A percentile compares a stretch with the other conserved stretches of the same genome.
phyloP scores from a whole-genome alignment of 30 jellyfish, hydroid and myxozoan species.

The Chrysaora quinquecirrha region DNA sequence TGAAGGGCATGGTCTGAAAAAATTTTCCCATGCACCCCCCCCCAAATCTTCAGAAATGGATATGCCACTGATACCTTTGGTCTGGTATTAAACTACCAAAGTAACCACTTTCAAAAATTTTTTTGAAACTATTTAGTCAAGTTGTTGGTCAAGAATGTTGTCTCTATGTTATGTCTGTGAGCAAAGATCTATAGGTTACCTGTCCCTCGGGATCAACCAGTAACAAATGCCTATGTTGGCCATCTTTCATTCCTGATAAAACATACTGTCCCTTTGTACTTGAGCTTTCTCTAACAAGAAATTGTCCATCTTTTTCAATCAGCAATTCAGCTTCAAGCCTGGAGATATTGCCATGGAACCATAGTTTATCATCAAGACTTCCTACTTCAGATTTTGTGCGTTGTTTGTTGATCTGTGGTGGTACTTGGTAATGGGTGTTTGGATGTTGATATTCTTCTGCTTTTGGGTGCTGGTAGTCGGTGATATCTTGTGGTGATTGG shows the following conservation, averaged over 20 bases:
- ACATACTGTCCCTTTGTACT: conserved; percentile 78
- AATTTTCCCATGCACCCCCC: no score
- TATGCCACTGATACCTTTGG: no score
- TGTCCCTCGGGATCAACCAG: conserved; percentile 93
- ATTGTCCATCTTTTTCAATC: conserved; percentile 88
- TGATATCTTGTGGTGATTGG: conserved; percentile 58
- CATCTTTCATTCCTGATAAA: conserved; percentile 77
- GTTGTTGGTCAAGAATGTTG: no score
- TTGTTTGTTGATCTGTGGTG: background rate
- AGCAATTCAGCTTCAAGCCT: conserved; percentile 72
- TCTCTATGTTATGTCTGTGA: no score
- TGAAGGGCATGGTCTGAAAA: no score
- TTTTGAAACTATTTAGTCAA: no score
- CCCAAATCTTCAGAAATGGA: no score
- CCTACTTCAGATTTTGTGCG: conserved; percentile 60
- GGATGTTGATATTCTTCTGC: conserved; percentile 46
- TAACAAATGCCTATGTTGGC: conserved; percentile 77
- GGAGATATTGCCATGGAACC: conserved; percentile 93
- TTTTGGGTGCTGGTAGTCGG: conserved; percentile 63
- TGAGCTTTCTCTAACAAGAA: conserved; percentile 87
- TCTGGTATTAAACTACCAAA: no score
- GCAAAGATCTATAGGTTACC: no score
- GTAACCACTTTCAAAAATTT: no score
- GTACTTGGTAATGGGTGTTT: conserved; percentile 55
- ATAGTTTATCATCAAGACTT: conserved; percentile 45